Evolutionary conservation across 1,140 invertebrate species (phyloP).

Genomic region (Anastrepha ludens): DNA sequence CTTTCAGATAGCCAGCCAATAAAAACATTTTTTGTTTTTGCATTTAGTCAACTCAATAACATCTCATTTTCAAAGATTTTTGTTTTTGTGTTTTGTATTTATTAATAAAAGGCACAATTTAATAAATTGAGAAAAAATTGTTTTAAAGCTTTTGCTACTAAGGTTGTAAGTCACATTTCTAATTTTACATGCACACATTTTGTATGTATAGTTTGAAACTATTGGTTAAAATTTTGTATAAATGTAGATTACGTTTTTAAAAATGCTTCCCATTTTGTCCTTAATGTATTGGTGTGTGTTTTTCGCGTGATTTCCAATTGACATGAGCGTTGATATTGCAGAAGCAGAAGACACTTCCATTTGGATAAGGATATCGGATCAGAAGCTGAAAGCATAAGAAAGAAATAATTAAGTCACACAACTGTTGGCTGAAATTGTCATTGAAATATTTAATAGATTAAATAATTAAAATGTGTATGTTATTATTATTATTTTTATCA

Average conservation of each 20-base stretch:
- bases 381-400: slow-evolving; percentile 3
- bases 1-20: too few species aligned
- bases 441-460: background rate
- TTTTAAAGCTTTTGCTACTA: slow-evolving; percentile 49
- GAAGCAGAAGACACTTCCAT: background rate
- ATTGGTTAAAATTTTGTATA: background rate
- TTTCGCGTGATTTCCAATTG: background rate
- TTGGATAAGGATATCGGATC: background rate
- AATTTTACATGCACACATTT: too few species aligned
- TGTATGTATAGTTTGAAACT: background rate
- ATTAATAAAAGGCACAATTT: slow-evolving; percentile 31
- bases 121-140: slow-evolving; percentile 32
- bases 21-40: background rate
- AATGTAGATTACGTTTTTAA: background rate
- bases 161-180: background rate
- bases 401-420: background rate
- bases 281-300: background rate
- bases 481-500: too few species aligned
- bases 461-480: background rate
- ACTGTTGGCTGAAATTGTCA: background rate
- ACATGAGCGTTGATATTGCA: background rate
- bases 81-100: background rate
- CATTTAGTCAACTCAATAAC: background rate
- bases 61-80: slow-evolving; percentile 60
- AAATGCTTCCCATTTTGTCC: background rate